Base-by-base conservation (phyloP, 2,797 vertebrate genomes). In the Lithobates pipiens region DNA sequence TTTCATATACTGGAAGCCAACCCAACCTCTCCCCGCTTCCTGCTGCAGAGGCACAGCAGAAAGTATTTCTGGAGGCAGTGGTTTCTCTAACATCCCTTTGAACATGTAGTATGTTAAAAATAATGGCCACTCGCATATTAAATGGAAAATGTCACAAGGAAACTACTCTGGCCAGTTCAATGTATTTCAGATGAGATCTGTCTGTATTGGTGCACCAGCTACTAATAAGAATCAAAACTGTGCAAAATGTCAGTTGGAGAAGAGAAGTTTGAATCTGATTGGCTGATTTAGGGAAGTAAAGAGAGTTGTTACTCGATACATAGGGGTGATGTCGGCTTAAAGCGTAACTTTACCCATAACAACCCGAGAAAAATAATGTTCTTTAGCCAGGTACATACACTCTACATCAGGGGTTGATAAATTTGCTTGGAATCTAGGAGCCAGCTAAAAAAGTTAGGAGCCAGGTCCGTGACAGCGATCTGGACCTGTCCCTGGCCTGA, bases 1-100 rank as follows among this genome's bases (percentile, higher is more conserved):
- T 89, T 88, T 63, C 15, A 2, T 29, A 72, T 79, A 90, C 91
- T 89, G 88, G 25, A 91, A 92, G 89, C 86, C 76, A 71, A 73
- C 88, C 89, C 88, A 90, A 89, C 91, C 16, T 21, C 76, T 89
- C 36, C 79, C 89, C 85, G 68, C 42, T 82, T 83, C 76, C 83
- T 88, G 88, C 87, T 88, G 85, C 44, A 39, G 77, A 88, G 77
- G 78, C 88, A 90, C 87, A 79, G 1, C 89, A 76, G 81, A 87
- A 92, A 91, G 85, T 77, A 83, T 86, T 57, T 86, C 65, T 34
- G 68, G 84, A 75, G 57, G 77, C 65, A 89, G 25, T 44, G 75
- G 79, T 36, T 29, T 71, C 46, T 69, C 85, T 87, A 72, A 36
- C 70, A 18, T 76, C 73, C 67, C 88, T 84, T 15, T 81, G 79